A percentile compares a stretch with the other conserved stretches of the same genome.
These are phyloP conservation scores for Hemicordylus capensis DNA, from an alignment of 2,113 vertebrate genomes.

Conservation along the genomic window DNA sequence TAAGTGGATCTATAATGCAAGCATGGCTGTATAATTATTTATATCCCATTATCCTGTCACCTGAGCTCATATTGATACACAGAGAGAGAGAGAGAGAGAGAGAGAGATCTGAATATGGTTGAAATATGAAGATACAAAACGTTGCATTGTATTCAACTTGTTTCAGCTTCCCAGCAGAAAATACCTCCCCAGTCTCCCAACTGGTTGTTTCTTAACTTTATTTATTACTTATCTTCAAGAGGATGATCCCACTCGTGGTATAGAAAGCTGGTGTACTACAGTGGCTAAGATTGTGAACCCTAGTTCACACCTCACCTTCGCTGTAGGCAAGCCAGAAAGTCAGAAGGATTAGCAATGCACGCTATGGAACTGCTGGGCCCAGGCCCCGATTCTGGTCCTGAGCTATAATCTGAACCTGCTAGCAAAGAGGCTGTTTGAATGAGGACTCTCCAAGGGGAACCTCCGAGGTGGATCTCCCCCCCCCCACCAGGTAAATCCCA, in stretches of 20 bases:
- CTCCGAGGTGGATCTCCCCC: too few relatives aligned
- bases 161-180: not conserved
- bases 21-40: not conserved
- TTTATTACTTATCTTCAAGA: not conserved
- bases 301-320: too few relatives aligned
- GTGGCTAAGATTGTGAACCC: not conserved
- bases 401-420: too few relatives aligned
- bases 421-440: too few relatives aligned
- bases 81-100: too few relatives aligned
- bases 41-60: constrained; percentile 2
- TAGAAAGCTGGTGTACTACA: not conserved
- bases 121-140: not conserved
- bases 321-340: too few relatives aligned
- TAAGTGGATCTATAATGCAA: not conserved
- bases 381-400: too few relatives aligned
- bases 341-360: too few relatives aligned
- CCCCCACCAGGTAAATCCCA: too few relatives aligned
- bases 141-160: not conserved
- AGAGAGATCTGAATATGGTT: not conserved
- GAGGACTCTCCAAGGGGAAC: too few relatives aligned
- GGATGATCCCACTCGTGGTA: not conserved
- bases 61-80: not conserved
- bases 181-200: not conserved
- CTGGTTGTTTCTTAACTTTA: not conserved
- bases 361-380: too few relatives aligned